Percentiles rank a stretch among this genome's conserved stretches.
These are phyloP conservation scores for Tenthredo mesomela DNA, from an alignment of 2,888 invertebrate species.

Conservation along the genomic window DNA sequence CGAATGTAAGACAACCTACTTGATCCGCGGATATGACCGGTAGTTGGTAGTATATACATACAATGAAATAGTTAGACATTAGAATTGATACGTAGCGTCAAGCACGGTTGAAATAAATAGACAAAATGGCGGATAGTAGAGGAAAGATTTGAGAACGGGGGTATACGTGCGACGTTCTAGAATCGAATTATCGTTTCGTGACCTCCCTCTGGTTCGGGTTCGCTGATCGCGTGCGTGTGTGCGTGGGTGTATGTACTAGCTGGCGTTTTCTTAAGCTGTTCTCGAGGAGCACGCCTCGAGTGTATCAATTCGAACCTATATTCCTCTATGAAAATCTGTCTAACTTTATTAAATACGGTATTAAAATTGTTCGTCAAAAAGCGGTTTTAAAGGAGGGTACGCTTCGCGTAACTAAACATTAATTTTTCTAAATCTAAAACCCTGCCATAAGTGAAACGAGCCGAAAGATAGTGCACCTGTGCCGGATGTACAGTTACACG, in stretches of 20 bases:
- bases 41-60: background rate
- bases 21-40: background rate
- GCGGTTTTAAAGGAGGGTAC: background rate
- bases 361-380: slow-evolving; percentile 9
- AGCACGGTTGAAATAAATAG: background rate
- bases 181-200: slow-evolving; percentile 33
- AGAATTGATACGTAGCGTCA: background rate
- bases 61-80: slow-evolving; percentile 32
- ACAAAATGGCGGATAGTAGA: slow-evolving; percentile 16
- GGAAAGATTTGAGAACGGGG: background rate
- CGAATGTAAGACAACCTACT: background rate
- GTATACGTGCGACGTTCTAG: slow-evolving; percentile 39
- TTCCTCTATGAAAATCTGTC: slow-evolving; percentile 50
- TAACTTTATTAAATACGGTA: background rate
- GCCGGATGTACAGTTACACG: slow-evolving; percentile 53
- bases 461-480: slow-evolving; percentile 51
- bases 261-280: slow-evolving; percentile 60
- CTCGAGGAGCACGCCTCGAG: slow-evolving; percentile 49
- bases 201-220: slow-evolving; percentile 46
- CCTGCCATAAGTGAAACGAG: slow-evolving; percentile 32
- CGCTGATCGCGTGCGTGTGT: slow-evolving; percentile 56
- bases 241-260: slow-evolving; percentile 60
- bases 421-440: slow-evolving; percentile 10
- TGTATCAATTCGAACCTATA: background rate
- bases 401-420: slow-evolving; percentile 3